A percentile compares a stretch with the other conserved stretches of the same genome.
Evolutionary conservation across 2,888 invertebrate species (phyloP).

Genomic region (Leptopterna dolabrata): DNA sequence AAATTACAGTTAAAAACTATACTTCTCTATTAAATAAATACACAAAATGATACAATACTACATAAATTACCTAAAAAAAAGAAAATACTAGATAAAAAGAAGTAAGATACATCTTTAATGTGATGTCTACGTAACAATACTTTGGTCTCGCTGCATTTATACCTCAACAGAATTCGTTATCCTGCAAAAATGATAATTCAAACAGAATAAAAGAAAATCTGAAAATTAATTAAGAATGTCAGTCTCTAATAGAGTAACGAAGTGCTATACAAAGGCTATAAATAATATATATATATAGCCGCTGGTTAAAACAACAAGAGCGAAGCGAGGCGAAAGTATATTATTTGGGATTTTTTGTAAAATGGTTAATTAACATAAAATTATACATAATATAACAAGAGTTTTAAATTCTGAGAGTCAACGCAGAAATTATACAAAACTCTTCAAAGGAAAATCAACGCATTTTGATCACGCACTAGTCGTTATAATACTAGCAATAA

Average conservation of each 20-base stretch:
- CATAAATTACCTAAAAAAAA: slow-evolving; percentile 48
- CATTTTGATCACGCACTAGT: slow-evolving; percentile 20
- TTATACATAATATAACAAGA: neutral
- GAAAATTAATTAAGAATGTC: slow-evolving; percentile 48
- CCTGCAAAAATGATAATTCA: slow-evolving; percentile 52
- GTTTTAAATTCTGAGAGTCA: neutral
- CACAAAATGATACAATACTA: slow-evolving; percentile 4
- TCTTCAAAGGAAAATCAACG: neutral
- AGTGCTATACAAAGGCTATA: slow-evolving; percentile 32
- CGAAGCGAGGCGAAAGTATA: slow-evolving; percentile 46
- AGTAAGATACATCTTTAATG: slow-evolving; percentile 30
- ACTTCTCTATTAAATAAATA: slow-evolving; percentile 24
- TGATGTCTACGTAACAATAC: slow-evolving; percentile 57
- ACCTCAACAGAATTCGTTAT: slow-evolving; percentile 54
- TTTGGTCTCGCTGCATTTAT: slow-evolving; percentile 61
- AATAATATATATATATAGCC: neutral
- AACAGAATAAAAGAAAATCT: slow-evolving; percentile 31
- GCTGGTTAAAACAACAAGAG: slow-evolving; percentile 33
- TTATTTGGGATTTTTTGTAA: slow-evolving; percentile 8
- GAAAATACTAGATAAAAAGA: slow-evolving; percentile 42
- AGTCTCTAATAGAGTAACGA: slow-evolving; percentile 59
- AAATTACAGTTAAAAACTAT: slow-evolving; percentile 15
- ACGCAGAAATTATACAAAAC: neutral
- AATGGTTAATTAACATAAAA: neutral
- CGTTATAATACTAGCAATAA: neutral